Conservation (phyloP, 2,113 vertebrate genomes). For the Terrapene triunguis region DNA sequence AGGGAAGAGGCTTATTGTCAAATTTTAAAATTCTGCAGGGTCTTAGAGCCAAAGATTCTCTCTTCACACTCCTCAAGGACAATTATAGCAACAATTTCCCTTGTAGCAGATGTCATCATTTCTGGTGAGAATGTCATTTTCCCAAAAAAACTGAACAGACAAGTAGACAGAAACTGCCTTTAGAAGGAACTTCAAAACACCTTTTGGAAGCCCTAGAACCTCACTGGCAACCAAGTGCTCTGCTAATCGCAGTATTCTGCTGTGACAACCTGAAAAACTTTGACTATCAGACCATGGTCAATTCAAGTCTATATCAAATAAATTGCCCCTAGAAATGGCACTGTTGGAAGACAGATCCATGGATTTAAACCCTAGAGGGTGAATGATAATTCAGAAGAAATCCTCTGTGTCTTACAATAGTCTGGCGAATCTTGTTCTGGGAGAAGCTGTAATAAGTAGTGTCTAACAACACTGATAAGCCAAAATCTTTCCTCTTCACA, state of each 20-base stretch:
- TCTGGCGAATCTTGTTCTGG: accelerated
- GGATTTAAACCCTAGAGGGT: neutral
- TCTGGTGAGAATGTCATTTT: too few relatives aligned
- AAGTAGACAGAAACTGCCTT: too few relatives aligned
- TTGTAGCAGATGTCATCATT: too few relatives aligned
- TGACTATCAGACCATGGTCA: neutral
- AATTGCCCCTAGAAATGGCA: neutral
- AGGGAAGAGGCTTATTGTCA: too few relatives aligned
- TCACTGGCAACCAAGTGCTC: neutral
- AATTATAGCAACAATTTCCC: too few relatives aligned
- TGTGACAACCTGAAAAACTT: neutral
- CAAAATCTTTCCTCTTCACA: neutral
- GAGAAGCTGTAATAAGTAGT: neutral
- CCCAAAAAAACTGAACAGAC: too few relatives aligned
- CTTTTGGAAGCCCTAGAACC: neutral
- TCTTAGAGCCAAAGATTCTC: too few relatives aligned
- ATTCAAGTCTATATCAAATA: neutral
- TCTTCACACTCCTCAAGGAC: too few relatives aligned
- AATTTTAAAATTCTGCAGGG: too few relatives aligned
- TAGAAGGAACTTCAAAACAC: too few relatives aligned
- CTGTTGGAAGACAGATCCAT: neutral
- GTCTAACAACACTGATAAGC: neutral
- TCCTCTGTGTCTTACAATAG: accelerated
- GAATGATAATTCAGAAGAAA: neutral
- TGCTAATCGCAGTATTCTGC: neutral